Evolutionary conservation across 2,113 vertebrate species (phyloP).

Genomic region (Hypomesus transpacificus): DNA sequence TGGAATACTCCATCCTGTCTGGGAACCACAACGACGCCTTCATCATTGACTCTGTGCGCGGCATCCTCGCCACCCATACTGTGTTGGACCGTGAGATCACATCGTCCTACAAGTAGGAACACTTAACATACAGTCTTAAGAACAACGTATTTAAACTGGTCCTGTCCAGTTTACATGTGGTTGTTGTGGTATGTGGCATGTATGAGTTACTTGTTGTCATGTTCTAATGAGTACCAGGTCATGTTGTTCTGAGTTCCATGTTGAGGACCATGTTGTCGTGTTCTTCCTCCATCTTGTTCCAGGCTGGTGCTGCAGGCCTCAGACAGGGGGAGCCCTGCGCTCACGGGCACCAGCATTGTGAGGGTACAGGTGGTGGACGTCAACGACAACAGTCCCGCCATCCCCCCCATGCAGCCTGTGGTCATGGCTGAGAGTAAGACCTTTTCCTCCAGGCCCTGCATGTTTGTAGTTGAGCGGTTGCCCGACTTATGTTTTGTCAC

Average conservation of each 20-base stretch:
- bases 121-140: neutral
- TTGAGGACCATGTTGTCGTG: neutral
- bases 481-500: too few relatives aligned
- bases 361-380: slow-evolving; percentile 82
- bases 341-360: slow-evolving; percentile 74
- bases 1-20: slow-evolving; percentile 82
- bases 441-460: neutral
- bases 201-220: too few relatives aligned
- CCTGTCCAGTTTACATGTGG: too few relatives aligned
- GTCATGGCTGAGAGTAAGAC: slow-evolving; percentile 85
- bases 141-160: too few relatives aligned
- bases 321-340: slow-evolving; percentile 81
- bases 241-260: neutral
- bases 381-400: slow-evolving; percentile 84
- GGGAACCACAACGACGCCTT: slow-evolving; percentile 81
- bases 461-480: too few relatives aligned
- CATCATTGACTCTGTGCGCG: slow-evolving; percentile 75
- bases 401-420: slow-evolving; percentile 74
- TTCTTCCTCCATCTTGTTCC: slow-evolving; percentile 4
- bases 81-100: slow-evolving; percentile 79
- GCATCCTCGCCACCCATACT: slow-evolving; percentile 75
- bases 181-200: too few relatives aligned
- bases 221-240: too few relatives aligned
- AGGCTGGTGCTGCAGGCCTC: slow-evolving; percentile 84
- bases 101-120: slow-evolving; percentile 81